Evolutionary conservation across 2,888 invertebrate species (phyloP), one percentile per base, ranked within the genome.

Genomic region (Lithosia quadra): DNA sequence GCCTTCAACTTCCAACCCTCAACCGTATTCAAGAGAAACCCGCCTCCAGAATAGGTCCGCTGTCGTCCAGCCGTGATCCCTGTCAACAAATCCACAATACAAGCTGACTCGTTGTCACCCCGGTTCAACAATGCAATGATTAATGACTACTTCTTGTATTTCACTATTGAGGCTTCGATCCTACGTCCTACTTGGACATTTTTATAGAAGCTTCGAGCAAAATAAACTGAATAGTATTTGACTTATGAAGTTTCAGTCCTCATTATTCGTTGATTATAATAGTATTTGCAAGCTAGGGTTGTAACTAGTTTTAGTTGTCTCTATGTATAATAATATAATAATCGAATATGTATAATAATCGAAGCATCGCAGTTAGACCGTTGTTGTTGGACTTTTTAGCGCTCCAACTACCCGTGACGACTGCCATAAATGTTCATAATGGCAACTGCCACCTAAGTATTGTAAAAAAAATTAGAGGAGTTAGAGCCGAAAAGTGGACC

Each of bases 31-130:
- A 34, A 63, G 24, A 56, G 63, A 63, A 76, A 73, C 71, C 71
- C 43, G 65, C 8, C 22, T 58, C 39, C 71, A 85, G 89, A 92
- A 91, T 92, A 90, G 76, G 81, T 56, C 83, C 76, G 75, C 82
- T 88, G 91, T 91, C 91, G 87, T 77, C 79, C 80, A 82, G 87
- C 82, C 90, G 88, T 92, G 93, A 93, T 92, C 92, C 93, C 92
- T 92, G 94, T 93, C 94, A 92, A 90, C 91, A 89, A 92, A 90
- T 92, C 92, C 89, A 92, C 92, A 92, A 92, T 90, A 92, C 92
- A 89, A 87, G 86, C 88, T 90, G 91, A 92, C 90, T 92, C 89
- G 88, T 84, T 90, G 92, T 92, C 93, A 89, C 88, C 88, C 88
- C 82, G 82, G 85, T 84, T 86, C 89, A 89, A 94, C 94, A 94